Conservation (phyloP, 1,140 invertebrate species). For the Aradophagus sp. region DNA sequence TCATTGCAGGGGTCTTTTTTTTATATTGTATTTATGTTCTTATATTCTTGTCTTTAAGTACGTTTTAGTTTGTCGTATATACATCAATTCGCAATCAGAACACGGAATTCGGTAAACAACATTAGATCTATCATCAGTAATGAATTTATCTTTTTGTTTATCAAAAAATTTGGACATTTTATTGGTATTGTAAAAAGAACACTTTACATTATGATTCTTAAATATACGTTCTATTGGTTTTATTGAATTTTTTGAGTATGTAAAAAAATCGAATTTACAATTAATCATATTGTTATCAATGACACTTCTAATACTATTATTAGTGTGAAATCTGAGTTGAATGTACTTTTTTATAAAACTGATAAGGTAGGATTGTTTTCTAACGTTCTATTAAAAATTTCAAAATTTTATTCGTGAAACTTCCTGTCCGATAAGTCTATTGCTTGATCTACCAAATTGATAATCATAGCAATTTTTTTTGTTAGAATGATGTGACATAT, state of each 20-base stretch:
- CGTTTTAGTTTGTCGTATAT: neutral
- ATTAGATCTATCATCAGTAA: neutral
- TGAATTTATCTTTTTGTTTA: neutral
- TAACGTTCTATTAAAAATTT: neutral
- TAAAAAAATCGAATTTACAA: no score
- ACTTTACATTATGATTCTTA: neutral
- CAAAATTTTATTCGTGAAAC: neutral
- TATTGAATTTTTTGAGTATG: no score
- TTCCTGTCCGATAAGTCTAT: neutral
- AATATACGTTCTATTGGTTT: neutral
- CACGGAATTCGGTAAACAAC: neutral
- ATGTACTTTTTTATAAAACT: neutral
- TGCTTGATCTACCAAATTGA: neutral
- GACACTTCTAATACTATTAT: neutral
- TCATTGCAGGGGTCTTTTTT: neutral
- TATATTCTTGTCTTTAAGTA: neutral
- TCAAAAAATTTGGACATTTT: neutral
- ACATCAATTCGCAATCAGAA: neutral
- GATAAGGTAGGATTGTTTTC: neutral
- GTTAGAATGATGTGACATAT: no score
- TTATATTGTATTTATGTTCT: conserved; percentile 1
- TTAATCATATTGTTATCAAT: no score
- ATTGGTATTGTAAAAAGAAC: neutral
- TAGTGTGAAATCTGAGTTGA: neutral
- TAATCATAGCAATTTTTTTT: conserved; percentile 1